Conservation (phyloP, 2,797 vertebrate species). For the Gallinago nigripennis region DNA sequence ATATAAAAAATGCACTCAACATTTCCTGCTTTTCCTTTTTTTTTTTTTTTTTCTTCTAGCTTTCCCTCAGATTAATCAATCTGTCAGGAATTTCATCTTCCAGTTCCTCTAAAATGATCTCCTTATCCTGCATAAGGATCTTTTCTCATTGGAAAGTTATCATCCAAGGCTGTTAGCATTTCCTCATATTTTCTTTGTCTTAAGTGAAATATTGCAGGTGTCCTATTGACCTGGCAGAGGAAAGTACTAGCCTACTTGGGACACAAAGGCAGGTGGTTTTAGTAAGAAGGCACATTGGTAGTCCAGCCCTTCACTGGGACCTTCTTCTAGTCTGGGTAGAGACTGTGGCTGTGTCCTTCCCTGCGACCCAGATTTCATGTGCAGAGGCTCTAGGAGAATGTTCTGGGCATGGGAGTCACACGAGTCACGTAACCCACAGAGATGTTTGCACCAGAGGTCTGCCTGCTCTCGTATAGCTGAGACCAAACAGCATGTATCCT, state of each 20-base stretch:
- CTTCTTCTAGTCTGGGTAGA: not conserved
- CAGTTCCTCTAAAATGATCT: not conserved
- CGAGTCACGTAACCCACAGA: not conserved
- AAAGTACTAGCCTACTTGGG: not conserved
- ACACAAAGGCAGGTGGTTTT: not conserved
- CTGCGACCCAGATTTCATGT: not conserved
- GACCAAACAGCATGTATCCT: not conserved
- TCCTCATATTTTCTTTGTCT: not conserved
- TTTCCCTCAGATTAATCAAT: not conserved
- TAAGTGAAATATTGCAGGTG: not conserved
- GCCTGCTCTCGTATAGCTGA: not conserved
- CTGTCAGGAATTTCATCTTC: not conserved
- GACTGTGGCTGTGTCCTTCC: not conserved
- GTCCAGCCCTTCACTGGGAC: not conserved
- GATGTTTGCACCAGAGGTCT: not conserved
- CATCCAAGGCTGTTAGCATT: not conserved
- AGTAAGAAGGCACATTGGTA: not conserved
- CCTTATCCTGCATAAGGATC: not conserved
- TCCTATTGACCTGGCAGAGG: not conserved
- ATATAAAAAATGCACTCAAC: not conserved
- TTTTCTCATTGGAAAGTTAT: not conserved
- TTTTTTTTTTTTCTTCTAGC: not conserved
- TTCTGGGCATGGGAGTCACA: not conserved
- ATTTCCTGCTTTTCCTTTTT: not conserved
- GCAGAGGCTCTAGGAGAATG: not conserved